These are phyloP conservation scores for Drosophila orosa DNA, from an alignment of 1,140 invertebrate species.

Conservation along the genomic window DNA sequence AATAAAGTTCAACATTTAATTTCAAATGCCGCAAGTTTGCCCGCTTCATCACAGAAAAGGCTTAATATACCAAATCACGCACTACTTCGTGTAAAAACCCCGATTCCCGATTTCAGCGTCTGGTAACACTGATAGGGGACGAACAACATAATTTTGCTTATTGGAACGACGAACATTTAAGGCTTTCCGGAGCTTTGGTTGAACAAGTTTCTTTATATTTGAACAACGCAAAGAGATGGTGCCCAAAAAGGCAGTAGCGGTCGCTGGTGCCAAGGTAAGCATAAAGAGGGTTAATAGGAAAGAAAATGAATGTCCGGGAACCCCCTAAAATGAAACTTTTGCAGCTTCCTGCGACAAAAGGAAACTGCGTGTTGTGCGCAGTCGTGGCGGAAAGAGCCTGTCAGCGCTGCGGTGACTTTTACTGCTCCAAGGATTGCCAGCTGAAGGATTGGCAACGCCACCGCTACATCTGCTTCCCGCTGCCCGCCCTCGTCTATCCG, in stretches of 20 bases:
- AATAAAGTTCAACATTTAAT: too few relatives aligned
- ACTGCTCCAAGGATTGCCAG: conserved; percentile 63
- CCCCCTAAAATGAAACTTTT: neutral
- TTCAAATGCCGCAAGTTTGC: too few relatives aligned
- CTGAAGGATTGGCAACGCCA: conserved; percentile 58
- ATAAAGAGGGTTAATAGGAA: too few relatives aligned
- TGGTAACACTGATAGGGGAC: conserved; percentile 5
- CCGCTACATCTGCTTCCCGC: conserved; percentile 62
- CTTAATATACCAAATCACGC: neutral
- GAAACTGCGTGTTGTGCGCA: conserved; percentile 48
- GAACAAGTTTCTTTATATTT: neutral
- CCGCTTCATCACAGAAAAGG: neutral
- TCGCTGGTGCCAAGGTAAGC: neutral
- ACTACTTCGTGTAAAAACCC: neutral
- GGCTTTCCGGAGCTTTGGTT: neutral
- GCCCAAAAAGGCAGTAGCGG: neutral
- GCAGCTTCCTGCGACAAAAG: conserved; percentile 14
- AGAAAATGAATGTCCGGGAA: too few relatives aligned
- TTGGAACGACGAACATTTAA: too few relatives aligned
- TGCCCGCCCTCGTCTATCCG: conserved; percentile 57
- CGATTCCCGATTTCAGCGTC: too few relatives aligned
- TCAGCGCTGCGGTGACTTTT: conserved; percentile 69
- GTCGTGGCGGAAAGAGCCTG: conserved; percentile 28
- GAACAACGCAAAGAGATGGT: neutral
- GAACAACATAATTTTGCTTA: too few relatives aligned